phyloP scores from a whole-genome alignment of 2,888 invertebrate genomes.

The Diaperis boleti region DNA sequence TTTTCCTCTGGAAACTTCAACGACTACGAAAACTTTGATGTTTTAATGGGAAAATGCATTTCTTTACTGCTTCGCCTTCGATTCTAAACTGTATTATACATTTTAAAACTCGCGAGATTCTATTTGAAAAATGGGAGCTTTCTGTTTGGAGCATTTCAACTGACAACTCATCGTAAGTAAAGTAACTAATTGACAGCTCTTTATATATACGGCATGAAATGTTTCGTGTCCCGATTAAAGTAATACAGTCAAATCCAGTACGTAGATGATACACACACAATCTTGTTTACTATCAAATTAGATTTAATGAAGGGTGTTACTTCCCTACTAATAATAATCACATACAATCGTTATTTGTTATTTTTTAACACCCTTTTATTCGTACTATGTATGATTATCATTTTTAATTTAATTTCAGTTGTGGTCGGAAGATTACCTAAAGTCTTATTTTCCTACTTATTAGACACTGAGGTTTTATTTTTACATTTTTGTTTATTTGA shows the following conservation, averaged over 20 bases:
- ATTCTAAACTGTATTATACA: slow-evolving; percentile 21
- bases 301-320: no score
- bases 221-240: slow-evolving; percentile 15
- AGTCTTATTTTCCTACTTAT: no score
- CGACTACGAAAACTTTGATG: slow-evolving; percentile 11
- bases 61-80: slow-evolving; percentile 1
- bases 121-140: background rate
- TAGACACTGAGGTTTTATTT: no score
- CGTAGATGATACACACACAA: slow-evolving; percentile 1
- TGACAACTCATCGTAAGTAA: slow-evolving; percentile 2
- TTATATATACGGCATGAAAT: slow-evolving; percentile 28
- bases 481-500: no score
- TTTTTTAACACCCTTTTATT: no score
- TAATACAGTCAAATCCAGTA: slow-evolving; percentile 10
- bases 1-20: slow-evolving; percentile 7
- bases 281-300: slow-evolving; percentile 10
- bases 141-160: background rate
- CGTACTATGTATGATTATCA: no score
- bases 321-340: no score
- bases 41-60: slow-evolving; percentile 23
- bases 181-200: slow-evolving; percentile 31
- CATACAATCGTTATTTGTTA: no score
- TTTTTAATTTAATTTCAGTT: no score
- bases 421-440: no score
- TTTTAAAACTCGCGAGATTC: background rate